Evolutionary conservation across 2,888 invertebrate species (phyloP).

Genomic region (Priocnemis perturbator): DNA sequence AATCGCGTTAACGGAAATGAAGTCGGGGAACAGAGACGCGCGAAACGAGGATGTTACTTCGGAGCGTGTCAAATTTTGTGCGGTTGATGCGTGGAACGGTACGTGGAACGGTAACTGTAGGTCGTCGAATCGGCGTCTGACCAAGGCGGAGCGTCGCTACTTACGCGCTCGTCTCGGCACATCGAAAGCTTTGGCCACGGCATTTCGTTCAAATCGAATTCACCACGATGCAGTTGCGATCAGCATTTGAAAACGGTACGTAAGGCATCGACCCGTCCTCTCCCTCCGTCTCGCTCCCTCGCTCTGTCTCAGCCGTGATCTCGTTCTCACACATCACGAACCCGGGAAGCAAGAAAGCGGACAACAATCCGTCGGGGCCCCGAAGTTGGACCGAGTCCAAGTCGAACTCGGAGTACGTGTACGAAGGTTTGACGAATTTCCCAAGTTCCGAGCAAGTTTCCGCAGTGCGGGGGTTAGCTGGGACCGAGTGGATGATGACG

Average conservation of each 20-base stretch:
- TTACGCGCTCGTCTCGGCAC: no score
- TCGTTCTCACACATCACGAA: slow-evolving; percentile 15
- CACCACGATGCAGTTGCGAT: no score
- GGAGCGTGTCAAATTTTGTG: no score
- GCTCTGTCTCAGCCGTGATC: neutral
- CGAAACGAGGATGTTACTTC: no score
- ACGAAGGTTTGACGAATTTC: slow-evolving; percentile 61
- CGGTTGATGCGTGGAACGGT: no score
- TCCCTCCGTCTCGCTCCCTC: neutral
- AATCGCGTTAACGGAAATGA: no score
- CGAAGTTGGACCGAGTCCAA: slow-evolving; percentile 62
- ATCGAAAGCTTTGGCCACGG: neutral
- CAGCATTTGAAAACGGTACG: no score
- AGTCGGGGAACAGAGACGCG: no score
- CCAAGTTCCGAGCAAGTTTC: slow-evolving; percentile 51
- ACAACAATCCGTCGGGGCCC: slow-evolving; percentile 47
- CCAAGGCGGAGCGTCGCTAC: no score
- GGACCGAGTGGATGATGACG: slow-evolving; percentile 41
- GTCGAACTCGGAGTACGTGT: slow-evolving; percentile 46
- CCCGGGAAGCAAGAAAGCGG: slow-evolving; percentile 31
- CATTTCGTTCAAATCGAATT: slow-evolving; percentile 8
- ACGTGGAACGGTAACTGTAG: neutral
- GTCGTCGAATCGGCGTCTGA: neutral
- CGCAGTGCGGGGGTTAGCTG: slow-evolving; percentile 52
- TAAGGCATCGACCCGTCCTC: neutral